Evolutionary conservation across 2,888 invertebrate species (phyloP), one percentile per base, ranked within the genome.

Genomic region (Tiliacea citrago): DNA sequence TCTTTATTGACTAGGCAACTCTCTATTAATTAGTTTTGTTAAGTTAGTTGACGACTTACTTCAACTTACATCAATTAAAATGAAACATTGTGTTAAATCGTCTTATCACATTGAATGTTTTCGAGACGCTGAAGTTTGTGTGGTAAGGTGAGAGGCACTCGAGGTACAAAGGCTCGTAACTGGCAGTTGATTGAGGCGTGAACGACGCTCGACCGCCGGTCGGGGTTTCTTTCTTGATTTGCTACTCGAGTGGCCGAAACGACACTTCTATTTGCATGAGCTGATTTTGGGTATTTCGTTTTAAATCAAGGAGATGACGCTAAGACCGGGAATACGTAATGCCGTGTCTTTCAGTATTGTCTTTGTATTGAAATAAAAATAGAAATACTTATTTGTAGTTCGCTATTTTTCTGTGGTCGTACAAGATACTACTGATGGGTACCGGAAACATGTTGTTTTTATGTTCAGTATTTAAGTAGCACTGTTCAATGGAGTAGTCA

Each of bases 201-300:
- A 95, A 95, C 93, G 94, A 90, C 94, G 93, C 93, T 93, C 94
- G 95, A 93, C 95, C 95, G 93, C 91, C 90, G 90, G 90, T 86
- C 90, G 90, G 92, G 94, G 95, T 93, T 95, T 96, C 95, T 96
- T 96, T 96, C 96, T 95, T 95, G 94, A 96, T 95, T 96, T 95
- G 93, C 90, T 93, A 92, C 93, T 94, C 93, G 93, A 96, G 96
- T 95, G 94, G 94, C 92, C 95, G 94, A 94, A 94, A 94, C 95
- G 95, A 93, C 94, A 93, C 94, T 95, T 92, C 92, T 95, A 95
- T 96, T 96, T 96, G 95, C 95, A 95, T 95, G 94, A 94, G 92
- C 91, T 92, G 93, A 92, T 93, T 93, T 92, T 85, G 90, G 91
- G 92, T 91, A 94, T 93, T 91, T 89, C 91, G 89, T 91, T 90